Conservation (phyloP, 2,888 invertebrate species). For the Zele albiditarsus region DNA sequence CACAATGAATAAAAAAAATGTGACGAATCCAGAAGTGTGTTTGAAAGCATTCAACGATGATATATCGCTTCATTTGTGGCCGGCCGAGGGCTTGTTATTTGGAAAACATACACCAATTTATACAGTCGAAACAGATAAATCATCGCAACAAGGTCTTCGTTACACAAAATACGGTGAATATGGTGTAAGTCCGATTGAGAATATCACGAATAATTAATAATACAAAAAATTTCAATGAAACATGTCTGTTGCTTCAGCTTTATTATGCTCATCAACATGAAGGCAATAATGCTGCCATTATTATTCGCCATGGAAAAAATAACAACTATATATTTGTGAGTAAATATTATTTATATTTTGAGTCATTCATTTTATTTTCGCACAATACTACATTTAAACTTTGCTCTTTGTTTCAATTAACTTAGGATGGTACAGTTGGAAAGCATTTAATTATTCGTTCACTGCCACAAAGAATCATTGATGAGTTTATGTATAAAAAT, state of each 20-base stretch:
- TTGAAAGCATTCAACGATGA: conserved; percentile 45
- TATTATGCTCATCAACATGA: conserved; percentile 46
- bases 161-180: conserved; percentile 39
- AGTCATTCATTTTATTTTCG: neutral
- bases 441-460: conserved; percentile 44
- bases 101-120: conserved; percentile 47
- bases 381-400: too few relatives aligned
- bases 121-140: conserved; percentile 42
- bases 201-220: neutral
- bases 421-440: conserved; percentile 44
- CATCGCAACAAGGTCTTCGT: conserved; percentile 41
- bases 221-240: neutral
- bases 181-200: conserved; percentile 29
- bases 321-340: conserved; percentile 44
- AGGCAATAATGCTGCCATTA: conserved; percentile 45
- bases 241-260: conserved; percentile 9
- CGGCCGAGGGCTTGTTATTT: conserved; percentile 43
- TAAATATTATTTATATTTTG: conserved; percentile 12
- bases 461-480: conserved; percentile 38
- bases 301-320: conserved; percentile 33
- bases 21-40: conserved; percentile 32
- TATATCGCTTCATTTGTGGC: conserved; percentile 45
- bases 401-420: neutral
- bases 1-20: conserved; percentile 27
- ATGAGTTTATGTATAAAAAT: conserved; percentile 38